Base-by-base conservation (phyloP, 2,888 invertebrate genomes). In the Dicycla oo region DNA sequence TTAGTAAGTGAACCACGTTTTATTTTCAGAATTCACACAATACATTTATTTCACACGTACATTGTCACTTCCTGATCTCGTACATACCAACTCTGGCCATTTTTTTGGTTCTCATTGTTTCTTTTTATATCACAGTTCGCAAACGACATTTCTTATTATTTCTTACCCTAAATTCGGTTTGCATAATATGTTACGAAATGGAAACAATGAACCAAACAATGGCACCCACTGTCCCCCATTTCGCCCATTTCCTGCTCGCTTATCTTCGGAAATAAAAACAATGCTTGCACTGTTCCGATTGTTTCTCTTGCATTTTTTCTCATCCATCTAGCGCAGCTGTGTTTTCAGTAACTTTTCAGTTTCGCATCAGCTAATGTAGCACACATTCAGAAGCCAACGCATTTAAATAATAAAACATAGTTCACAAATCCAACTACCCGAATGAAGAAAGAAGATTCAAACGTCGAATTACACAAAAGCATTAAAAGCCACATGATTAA, bases 241-340 rank as follows among this genome's bases (percentile, higher is more conserved):
- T 88, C 89, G 87, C 85, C 87, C 88, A 87, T 89, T 94, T 94
- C 94, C 94, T 92, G 89, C 86, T 90, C 84, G 88, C 89, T 91
- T 91, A 91, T 93, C 91, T 88, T 90, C 88, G 86, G 85, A 91
- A 83, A 82, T 80, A 87, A 90, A 92, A 91, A 94, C 93, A 94
- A 94, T 91, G 92, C 89, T 72, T 68, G 83, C 87, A 89, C 89
- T 91, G 90, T 91, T 75, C 82, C 88, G 88, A 92, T 91, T 92
- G 92, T 93, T 91, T 86, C 86, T 81, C 88, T 88, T 84, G 61
- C 75, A 77, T 86, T 87, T 86, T 88, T 88, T 90, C 89, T 86
- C 88, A 88, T 88, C 80, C 82, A 89, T 88, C 87, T 88, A 81
- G 82, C 79, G 69, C 82, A 82, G 75, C 81, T 82, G 85, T 80